Evolutionary conservation across 2,113 vertebrate genomes (phyloP).

Genomic region (Erythrocebus patas): DNA sequence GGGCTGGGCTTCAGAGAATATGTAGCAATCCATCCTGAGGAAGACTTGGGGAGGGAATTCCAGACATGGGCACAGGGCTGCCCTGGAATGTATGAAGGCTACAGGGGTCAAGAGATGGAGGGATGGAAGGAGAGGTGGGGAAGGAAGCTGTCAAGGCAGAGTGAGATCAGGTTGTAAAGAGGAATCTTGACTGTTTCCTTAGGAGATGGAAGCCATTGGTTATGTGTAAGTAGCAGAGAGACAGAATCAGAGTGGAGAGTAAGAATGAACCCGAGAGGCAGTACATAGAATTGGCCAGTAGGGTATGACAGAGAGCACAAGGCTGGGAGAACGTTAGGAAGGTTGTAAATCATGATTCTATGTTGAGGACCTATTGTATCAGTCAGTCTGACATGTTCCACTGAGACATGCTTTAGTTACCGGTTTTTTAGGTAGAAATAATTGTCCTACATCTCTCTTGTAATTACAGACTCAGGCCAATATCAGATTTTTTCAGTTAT

Average conservation of each 20-base stretch:
- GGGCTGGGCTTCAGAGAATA: not conserved
- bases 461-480: not conserved
- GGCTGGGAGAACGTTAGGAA: not conserved
- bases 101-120: not conserved
- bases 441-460: constrained; percentile 2
- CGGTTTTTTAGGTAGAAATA: not conserved
- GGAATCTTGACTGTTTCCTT: not conserved
- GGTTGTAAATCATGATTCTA: not conserved
- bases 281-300: not conserved
- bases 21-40: not conserved
- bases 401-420: not conserved
- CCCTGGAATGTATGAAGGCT: not conserved
- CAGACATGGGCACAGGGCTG: not conserved
- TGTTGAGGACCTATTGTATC: not conserved
- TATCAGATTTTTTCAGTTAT: not conserved
- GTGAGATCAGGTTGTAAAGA: not conserved
- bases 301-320: not conserved
- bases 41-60: not conserved
- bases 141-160: not conserved
- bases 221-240: not conserved
- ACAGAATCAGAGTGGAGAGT: not conserved
- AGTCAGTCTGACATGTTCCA: not conserved
- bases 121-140: not conserved
- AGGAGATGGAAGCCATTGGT: not conserved
- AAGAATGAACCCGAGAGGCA: not conserved